Base-by-base conservation (phyloP, 2,888 invertebrate species). In the Petrolisthes manimaculis region DNA sequence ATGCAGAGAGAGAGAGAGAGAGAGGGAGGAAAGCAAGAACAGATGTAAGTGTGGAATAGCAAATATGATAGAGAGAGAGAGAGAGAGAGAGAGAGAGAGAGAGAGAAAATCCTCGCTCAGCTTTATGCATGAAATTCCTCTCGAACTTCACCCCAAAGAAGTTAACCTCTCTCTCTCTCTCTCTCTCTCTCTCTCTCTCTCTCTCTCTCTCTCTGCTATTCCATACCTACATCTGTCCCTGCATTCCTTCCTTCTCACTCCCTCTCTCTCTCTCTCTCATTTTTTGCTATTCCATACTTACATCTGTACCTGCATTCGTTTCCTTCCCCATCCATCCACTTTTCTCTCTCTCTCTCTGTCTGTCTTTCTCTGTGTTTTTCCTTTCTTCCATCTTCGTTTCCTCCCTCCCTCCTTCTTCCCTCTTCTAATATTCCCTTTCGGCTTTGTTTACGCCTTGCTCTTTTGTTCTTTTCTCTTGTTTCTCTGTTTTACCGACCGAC, bases 41-140 rank as follows among this genome's bases (percentile, higher is more conserved):
- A 21, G 12, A 53, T 21, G 79, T 21, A 37, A 37, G 37, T 37
- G 37, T 37, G 37, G 79, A 79, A 83, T 14, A 69, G 82, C 24
- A 69, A 82, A 21, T 51, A 53, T n/a, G n/a, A 83, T 51, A 71
- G 71, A 71, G 82, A 83, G 82, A 71, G 82, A 83, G 67, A 83
- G 82, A 53, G 82, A 71, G 71, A 71, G 71, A 53, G 71, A 71
- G 71, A 71, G 82, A 83, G 82, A 83, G 82, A 83, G 67, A 83
- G 82, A 71, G 69, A 53, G 71, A 53, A 80, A 67, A 14, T 67
- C 12, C 18, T 14, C 18, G 12, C 18, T 14, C 18, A 14, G 12
- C 12, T 67, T 14, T 67, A 67, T 67, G 12, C 18, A 67, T 67
- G 12, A 37, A 37, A 37, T 37, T 37, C 37, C 37, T 37, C 37